Evolutionary conservation across 2,888 invertebrate species (phyloP), one percentile per base, ranked within the genome.

Genomic region (Clusia tigrina): DNA sequence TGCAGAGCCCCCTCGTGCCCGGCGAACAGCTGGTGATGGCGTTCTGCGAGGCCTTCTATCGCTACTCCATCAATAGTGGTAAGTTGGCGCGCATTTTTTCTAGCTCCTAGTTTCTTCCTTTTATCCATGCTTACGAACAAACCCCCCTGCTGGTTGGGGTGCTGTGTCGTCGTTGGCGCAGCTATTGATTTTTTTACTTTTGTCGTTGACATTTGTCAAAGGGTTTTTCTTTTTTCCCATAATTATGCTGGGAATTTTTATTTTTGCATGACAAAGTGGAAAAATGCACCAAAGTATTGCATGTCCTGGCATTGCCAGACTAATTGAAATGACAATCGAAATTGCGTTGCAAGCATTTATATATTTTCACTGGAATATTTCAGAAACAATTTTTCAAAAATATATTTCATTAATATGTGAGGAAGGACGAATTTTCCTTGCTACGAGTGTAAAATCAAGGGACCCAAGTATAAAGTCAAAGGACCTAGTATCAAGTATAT

Each of bases 1-100:
- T 80, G 78, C 81, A 79, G 66, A 76, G 77, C 65, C 74, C 74
- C 60, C 72, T 66, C 64, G 72, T 81, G 65, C 77, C 77, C 63
- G 74, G 78, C 17, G 83, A 81, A 66, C 80, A 82, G 68, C 73
- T 84, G 67, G 74, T 84, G 60, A 76, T 80, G 74, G 84, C 83
- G 60, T 75, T 84, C 57, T 83, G 78, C 65, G 83, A 83, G 65
- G 82, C 79, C 65, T 70, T 81, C 60, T 79, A 81, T 69, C 78
- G 82, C 58, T 75, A 74, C 68, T 78, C 78, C 32, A 74, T 72
- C 58, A 71, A 74, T 62, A 72, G 72, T 62, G 81, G 81, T 82
- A 67, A 80, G 82, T 77, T 32, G 2, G 9, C 42, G n/a, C n/a
- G n/a, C n/a, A n/a, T n/a, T n/a, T n/a, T n/a, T n/a, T 32, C 32